These are phyloP conservation scores for Drosophila mettleri DNA, from an alignment of 2,888 invertebrate species.

Conservation along the genomic window DNA sequence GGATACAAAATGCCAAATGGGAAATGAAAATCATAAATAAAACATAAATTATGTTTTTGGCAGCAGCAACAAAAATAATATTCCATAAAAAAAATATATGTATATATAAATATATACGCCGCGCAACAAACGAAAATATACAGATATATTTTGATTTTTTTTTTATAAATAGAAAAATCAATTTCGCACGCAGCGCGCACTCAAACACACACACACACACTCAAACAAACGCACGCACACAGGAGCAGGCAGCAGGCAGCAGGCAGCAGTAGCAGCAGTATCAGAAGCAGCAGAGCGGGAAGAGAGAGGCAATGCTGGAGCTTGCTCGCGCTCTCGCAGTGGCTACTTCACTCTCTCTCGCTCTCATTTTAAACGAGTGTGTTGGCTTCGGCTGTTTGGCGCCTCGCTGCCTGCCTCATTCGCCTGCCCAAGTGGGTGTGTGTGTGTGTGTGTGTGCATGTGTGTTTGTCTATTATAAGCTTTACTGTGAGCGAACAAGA, in stretches of 20 bases:
- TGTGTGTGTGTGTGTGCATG: constrained; percentile 20
- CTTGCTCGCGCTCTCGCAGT: constrained; percentile 29
- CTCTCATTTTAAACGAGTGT: constrained; percentile 12
- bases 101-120: constrained; percentile 43
- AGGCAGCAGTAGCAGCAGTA: not conserved
- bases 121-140: constrained; percentile 70
- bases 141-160: constrained; percentile 79
- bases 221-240: constrained; percentile 38
- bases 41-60: constrained; percentile 76
- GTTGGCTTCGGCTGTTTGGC: constrained; percentile 50
- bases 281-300: constrained; percentile 1
- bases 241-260: constrained; percentile 32
- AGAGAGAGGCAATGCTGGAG: constrained; percentile 39
- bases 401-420: constrained; percentile 63
- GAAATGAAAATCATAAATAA: constrained; percentile 69
- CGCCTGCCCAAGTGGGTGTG: constrained; percentile 38
- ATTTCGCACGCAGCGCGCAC: constrained; percentile 77
- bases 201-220: constrained; percentile 48
- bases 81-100: constrained; percentile 35
- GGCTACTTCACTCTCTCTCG: constrained; percentile 28
- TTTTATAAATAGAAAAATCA: constrained; percentile 81
- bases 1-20: constrained; percentile 43
- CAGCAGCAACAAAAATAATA: constrained; percentile 66
- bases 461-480: constrained; percentile 66
- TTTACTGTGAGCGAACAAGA: constrained; percentile 42